Conservation (phyloP, 1,140 invertebrate genomes). For the Caenorhabditis remanei region DNA sequence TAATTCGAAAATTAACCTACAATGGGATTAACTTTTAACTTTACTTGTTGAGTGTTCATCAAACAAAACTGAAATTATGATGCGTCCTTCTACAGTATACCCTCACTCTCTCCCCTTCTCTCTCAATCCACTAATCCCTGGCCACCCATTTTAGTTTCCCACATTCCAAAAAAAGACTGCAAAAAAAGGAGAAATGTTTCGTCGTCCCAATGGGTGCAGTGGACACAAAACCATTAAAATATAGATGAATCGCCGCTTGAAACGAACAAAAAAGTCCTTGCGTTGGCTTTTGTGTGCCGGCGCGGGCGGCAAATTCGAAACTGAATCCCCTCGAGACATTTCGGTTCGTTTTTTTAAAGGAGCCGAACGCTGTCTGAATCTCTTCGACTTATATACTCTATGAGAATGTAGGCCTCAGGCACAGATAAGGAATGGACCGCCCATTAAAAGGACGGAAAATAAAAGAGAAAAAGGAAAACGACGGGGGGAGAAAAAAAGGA, state of each 20-base stretch:
- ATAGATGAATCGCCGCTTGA: slow-evolving; percentile 50
- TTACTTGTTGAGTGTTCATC: not conserved
- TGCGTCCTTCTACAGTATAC: not conserved
- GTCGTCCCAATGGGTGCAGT: slow-evolving; percentile 35
- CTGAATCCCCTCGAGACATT: slow-evolving; percentile 32
- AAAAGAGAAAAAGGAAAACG: not conserved
- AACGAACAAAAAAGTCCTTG: slow-evolving; percentile 12
- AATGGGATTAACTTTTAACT: slow-evolving; percentile 38
- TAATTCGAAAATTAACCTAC: slow-evolving; percentile 52
- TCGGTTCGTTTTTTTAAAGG: slow-evolving; percentile 5
- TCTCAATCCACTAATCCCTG: not conserved
- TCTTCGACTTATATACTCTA: not conserved
- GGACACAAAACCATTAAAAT: slow-evolving; percentile 55
- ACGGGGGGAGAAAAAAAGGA: not conserved
- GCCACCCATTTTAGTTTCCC: slow-evolving; percentile 15
- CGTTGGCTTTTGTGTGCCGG: not conserved
- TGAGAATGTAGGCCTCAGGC: not conserved
- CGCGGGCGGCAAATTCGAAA: slow-evolving; percentile 46
- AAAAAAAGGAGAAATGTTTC: slow-evolving; percentile 36
- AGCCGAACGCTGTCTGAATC: slow-evolving; percentile 17
- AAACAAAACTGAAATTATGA: not conserved
- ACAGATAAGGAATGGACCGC: slow-evolving; percentile 55
- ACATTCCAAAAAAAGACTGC: not conserved
- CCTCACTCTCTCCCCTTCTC: not conserved
- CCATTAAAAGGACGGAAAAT: slow-evolving; percentile 31